Evolutionary conservation across 2,113 vertebrate genomes (phyloP).

Genomic region (Serinus canaria): DNA sequence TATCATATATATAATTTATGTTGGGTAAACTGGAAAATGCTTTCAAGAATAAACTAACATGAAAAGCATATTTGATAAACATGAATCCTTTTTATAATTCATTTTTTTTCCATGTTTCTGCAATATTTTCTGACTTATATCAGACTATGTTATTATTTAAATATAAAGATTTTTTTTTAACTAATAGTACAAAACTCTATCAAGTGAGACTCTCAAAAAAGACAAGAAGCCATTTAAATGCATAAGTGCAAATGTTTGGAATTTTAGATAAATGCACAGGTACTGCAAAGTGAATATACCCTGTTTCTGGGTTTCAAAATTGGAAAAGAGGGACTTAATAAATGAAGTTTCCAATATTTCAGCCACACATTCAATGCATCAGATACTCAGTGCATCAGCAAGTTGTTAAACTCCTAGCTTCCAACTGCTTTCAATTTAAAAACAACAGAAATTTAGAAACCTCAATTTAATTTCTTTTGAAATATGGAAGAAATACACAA

Average conservation of each 20-base stretch:
- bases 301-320: not conserved
- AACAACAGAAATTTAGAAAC: not conserved
- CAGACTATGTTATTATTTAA: not conserved
- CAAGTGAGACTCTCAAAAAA: not conserved
- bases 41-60: slow-evolving; percentile 9
- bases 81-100: slow-evolving; percentile 37
- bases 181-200: not conserved
- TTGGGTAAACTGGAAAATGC: not conserved
- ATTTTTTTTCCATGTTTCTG: not conserved
- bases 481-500: not conserved
- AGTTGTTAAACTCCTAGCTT: not conserved
- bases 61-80: slow-evolving; percentile 35
- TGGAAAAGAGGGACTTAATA: not conserved
- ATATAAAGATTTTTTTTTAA: not conserved
- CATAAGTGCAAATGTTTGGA: not conserved
- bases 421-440: not conserved
- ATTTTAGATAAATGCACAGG: not conserved
- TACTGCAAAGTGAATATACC: not conserved
- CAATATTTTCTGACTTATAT: not conserved
- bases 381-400: not conserved
- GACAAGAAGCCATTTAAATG: not conserved
- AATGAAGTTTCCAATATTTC: not conserved
- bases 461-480: not conserved
- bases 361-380: not conserved
- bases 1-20: slow-evolving; percentile 12